Evolutionary conservation across 2,797 vertebrate species (phyloP).

Genomic region (Tauraco hartlaubi): DNA sequence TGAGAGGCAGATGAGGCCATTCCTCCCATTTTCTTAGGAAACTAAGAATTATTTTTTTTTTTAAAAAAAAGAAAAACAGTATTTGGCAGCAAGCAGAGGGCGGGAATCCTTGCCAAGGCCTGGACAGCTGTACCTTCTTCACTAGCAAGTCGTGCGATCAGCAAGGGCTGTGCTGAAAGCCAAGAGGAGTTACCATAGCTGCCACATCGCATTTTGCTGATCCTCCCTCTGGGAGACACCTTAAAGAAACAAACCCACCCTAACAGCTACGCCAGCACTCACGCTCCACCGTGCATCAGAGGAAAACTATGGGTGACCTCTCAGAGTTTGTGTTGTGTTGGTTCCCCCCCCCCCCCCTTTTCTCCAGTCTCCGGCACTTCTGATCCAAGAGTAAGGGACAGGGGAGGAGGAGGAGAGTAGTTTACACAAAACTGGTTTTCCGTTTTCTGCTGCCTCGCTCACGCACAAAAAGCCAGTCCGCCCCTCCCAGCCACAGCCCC

Average conservation of each 20-base stretch:
- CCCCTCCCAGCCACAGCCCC: not conserved
- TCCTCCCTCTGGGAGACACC: slow-evolving; percentile 61
- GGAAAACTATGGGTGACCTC: slow-evolving; percentile 18
- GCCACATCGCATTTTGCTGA: slow-evolving; percentile 61
- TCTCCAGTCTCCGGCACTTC: not conserved
- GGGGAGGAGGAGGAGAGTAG: not conserved
- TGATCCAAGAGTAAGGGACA: not conserved
- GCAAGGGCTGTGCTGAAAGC: not conserved
- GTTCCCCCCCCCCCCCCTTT: too few relatives aligned
- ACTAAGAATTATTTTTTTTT: not conserved
- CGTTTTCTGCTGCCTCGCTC: not conserved
- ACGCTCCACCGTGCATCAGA: not conserved
- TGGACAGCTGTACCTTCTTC: slow-evolving; percentile 74
- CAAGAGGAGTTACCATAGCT: slow-evolving; percentile 68
- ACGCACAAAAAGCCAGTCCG: not conserved
- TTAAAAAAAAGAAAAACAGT: not conserved
- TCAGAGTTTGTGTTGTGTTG: not conserved
- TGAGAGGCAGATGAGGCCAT: not conserved
- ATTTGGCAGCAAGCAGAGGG: slow-evolving; percentile 1
- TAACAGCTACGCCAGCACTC: not conserved
- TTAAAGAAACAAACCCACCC: slow-evolving; percentile 65
- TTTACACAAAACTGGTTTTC: not conserved
- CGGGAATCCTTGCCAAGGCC: slow-evolving; percentile 52
- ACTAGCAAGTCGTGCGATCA: slow-evolving; percentile 57
- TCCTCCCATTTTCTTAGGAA: not conserved